Evolutionary conservation across 1,140 invertebrate genomes (phyloP), one percentile per base, ranked within the genome.

Genomic region (Chlorops oryzae): DNA sequence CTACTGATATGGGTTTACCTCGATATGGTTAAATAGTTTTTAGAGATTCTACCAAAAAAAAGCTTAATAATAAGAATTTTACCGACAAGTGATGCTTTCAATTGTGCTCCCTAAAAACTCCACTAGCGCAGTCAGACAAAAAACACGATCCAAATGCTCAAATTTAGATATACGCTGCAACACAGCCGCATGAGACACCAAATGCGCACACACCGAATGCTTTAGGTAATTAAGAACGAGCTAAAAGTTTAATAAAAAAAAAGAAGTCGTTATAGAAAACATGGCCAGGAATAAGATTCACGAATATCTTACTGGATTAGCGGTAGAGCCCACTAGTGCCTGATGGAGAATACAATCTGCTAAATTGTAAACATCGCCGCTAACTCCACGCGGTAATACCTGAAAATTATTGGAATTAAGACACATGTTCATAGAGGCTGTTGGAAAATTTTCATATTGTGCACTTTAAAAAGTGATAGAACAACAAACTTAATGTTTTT

Each of bases 291-390:
- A 24, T 27, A 28, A 28, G 13, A 28, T 35, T 46, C 9, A 18
- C 15, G 7, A 13, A 39, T 18, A 22, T 50, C 50, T 51, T 20
- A 71, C 68, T 41, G 59, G 62, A 75, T 96, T 96, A 3, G 92
- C 92, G 22, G 87, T 90, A 35, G 88, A 88, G 47, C 92, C 92
- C 45, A 94, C 88, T 53, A 95, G 78, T 0, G 92, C 91, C 74
- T 96, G 92, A 65, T 94, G 88, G 21, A 96, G 76, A 54, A 97
- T 88, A 72, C 90, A 92, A 70, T 96, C 92, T 34, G 90, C 88
- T 52, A 95, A 74, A 74, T 92, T 91, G 68, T 92, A 92, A 1
- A 92, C 85, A 80, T 93, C 90, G 15, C 90, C 90, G 62, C 87
- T 90, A 1, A 92, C 88, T 25, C 90, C 88, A 70, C 88, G 72